phyloP scores from a whole-genome alignment of 2,113 vertebrate genomes.

The Neogobius melanostomus region DNA sequence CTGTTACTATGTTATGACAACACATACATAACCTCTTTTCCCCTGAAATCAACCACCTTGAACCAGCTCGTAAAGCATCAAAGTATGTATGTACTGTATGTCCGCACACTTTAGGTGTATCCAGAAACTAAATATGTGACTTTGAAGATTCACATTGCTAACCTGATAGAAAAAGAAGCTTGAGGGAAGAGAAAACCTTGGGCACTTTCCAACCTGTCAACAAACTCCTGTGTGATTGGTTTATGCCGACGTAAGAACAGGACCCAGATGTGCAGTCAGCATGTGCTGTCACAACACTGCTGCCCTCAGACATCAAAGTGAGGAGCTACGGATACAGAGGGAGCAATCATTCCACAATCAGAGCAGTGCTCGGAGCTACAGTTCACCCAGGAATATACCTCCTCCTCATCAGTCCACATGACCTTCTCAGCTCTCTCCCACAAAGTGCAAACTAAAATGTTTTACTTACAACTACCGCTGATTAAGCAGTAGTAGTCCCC shows the following conservation, averaged over 20 bases:
- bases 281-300: slow-evolving; percentile 58
- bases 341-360: slow-evolving; percentile 53
- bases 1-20: too few species aligned
- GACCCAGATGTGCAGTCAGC: slow-evolving; percentile 63
- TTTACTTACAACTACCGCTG: background rate
- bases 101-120: background rate
- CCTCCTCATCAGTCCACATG: slow-evolving; percentile 45
- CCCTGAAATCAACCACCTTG: background rate
- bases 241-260: slow-evolving; percentile 33
- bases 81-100: slow-evolving; percentile 4
- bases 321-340: slow-evolving; percentile 30
- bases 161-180: slow-evolving; percentile 29
- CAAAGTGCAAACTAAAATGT: slow-evolving; percentile 2
- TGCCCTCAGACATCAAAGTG: slow-evolving; percentile 61
- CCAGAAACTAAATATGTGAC: slow-evolving; percentile 15
- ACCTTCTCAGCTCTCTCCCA: slow-evolving; percentile 16
- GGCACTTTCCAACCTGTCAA: slow-evolving; percentile 44
- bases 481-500: background rate
- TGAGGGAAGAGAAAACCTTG: slow-evolving; percentile 36
- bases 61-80: background rate
- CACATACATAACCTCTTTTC: background rate
- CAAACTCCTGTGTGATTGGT: slow-evolving; percentile 38
- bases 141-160: slow-evolving; percentile 36
- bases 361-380: slow-evolving; percentile 40
- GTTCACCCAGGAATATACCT: slow-evolving; percentile 46